phyloP scores from a whole-genome alignment of 92 coral and sea anemone species.

The Heliopora coerulea region DNA sequence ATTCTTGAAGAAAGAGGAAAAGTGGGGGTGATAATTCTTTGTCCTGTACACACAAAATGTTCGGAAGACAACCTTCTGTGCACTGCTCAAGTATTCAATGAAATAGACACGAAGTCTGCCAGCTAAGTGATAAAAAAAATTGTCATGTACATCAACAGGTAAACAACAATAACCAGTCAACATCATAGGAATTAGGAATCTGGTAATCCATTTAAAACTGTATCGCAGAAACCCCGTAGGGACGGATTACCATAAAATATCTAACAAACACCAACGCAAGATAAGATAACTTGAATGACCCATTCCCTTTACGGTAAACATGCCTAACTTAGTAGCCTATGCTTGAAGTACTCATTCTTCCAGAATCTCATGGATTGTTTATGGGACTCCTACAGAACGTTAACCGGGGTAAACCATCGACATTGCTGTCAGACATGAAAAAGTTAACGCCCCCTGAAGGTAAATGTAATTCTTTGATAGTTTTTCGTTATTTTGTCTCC shows the following conservation, averaged over 20 bases:
- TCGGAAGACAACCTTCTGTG: background rate
- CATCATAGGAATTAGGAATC: slow-evolving; percentile 1
- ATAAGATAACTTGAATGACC: background rate
- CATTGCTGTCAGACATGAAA: too few species aligned
- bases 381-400: too few species aligned
- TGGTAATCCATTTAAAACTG: slow-evolving; percentile 8
- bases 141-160: slow-evolving; percentile 35
- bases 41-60: too few species aligned
- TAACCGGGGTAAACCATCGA: too few species aligned
- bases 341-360: background rate
- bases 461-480: background rate
- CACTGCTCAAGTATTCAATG: background rate
- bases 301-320: background rate
- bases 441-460: background rate
- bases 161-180: slow-evolving; percentile 1
- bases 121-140: slow-evolving; percentile 8
- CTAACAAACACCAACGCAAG: background rate
- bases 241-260: background rate
- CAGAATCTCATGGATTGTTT: too few species aligned
- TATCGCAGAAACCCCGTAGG: slow-evolving; percentile 2
- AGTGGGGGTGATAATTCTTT: too few species aligned
- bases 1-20: too few species aligned
- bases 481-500: background rate
- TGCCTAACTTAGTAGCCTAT: background rate
- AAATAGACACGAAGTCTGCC: background rate